Evolutionary conservation across 2,797 vertebrate genomes (phyloP).

Genomic region (Sternotherus odoratus): DNA sequence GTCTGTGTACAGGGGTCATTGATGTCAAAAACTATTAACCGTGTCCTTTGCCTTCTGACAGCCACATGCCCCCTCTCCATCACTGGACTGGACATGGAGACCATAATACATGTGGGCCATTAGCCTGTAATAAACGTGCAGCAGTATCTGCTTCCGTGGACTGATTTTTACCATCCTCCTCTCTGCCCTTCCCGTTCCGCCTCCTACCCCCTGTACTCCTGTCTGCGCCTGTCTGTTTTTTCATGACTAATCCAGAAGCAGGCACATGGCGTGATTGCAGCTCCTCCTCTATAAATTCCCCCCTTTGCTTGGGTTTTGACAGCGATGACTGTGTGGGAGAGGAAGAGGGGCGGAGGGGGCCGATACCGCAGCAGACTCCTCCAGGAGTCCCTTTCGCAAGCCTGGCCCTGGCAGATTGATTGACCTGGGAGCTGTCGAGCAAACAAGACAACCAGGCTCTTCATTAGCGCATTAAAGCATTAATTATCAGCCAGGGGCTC

Average conservation of each 20-base stretch:
- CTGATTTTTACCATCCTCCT: background rate
- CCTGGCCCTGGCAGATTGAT: slow-evolving; percentile 26
- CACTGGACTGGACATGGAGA: background rate
- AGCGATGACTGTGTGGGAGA: slow-evolving; percentile 52
- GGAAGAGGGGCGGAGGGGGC: background rate
- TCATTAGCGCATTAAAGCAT: slow-evolving; percentile 62
- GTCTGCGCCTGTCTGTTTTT: background rate
- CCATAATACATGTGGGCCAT: too few species aligned
- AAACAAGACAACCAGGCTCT: slow-evolving; percentile 57
- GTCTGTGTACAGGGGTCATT: background rate
- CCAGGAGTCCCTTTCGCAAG: slow-evolving; percentile 18
- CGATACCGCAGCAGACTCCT: background rate
- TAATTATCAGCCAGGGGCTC: slow-evolving; percentile 56
- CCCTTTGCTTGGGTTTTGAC: slow-evolving; percentile 31
- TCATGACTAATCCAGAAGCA: background rate
- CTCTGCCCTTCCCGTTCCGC: background rate
- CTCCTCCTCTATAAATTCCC: slow-evolving; percentile 4
- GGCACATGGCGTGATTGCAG: background rate
- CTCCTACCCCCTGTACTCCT: rapidly evolving
- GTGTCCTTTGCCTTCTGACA: background rate
- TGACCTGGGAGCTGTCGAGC: slow-evolving; percentile 14
- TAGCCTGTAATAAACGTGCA: background rate
- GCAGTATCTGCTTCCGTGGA: background rate
- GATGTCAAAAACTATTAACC: background rate
- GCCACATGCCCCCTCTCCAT: background rate